Conservation (phyloP, 2,797 vertebrate genomes). For the Fundulus diaphanus region DNA sequence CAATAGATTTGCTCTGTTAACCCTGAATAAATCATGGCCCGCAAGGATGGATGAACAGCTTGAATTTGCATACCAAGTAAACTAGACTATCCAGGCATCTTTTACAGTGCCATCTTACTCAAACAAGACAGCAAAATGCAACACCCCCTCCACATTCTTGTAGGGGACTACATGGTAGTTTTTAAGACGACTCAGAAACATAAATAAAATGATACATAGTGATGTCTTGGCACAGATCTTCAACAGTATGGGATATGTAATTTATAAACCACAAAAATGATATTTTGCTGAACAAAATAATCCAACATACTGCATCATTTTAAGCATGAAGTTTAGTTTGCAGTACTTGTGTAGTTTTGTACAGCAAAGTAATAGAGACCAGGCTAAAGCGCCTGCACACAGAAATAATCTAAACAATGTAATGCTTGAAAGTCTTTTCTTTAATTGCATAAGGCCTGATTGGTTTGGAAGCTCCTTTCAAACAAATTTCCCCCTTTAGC, state of each 20-base stretch:
- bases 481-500: conserved; percentile 12
- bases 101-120: not conserved
- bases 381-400: not conserved
- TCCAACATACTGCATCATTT: not conserved
- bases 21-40: not conserved
- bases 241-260: not conserved
- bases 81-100: not conserved
- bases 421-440: conserved; percentile 6
- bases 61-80: not conserved
- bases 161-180: not conserved
- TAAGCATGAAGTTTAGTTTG: not conserved
- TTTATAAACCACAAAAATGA: not conserved
- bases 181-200: too few species aligned
- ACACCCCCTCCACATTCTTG: not conserved
- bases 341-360: not conserved
- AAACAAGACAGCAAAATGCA: not conserved
- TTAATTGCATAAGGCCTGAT: not conserved
- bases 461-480: not conserved
- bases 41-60: not conserved
- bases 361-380: not conserved
- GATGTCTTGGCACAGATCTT: not conserved
- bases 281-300: not conserved
- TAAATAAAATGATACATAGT: not conserved
- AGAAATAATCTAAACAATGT: not conserved
- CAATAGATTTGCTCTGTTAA: not conserved